These are phyloP conservation scores for Phalacrocorax brasilianus DNA, from an alignment of 2,113 vertebrate species.

Conservation along the genomic window DNA sequence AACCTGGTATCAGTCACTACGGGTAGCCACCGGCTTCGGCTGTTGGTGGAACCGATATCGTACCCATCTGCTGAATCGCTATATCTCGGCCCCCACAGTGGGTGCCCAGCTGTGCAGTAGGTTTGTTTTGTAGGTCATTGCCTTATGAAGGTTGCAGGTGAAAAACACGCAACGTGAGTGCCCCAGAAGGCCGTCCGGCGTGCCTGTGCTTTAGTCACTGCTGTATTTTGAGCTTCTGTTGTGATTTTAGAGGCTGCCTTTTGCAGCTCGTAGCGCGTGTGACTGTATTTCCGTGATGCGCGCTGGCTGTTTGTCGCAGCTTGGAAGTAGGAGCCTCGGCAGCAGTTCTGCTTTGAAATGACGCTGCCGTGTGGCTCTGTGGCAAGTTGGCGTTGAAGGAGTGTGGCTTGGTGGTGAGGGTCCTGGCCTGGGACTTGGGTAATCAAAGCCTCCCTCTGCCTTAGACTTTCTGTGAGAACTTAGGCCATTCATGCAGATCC, in stretches of 20 bases:
- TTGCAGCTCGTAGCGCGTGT: not conserved
- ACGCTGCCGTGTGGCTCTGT: not conserved
- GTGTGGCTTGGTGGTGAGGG: not conserved
- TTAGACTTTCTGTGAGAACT: not conserved
- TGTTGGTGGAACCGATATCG: not conserved
- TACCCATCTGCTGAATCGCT: not conserved
- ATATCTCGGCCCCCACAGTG: rapidly evolving
- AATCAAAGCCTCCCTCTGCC: not conserved
- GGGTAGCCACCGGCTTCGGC: not conserved
- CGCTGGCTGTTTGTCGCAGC: not conserved
- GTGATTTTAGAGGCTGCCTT: not conserved
- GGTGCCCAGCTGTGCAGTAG: not conserved
- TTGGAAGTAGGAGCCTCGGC: not conserved
- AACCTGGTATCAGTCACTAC: not conserved
- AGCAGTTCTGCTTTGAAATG: not conserved
- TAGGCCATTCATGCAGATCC: not conserved
- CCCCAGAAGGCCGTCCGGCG: not conserved
- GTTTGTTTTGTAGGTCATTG: not conserved
- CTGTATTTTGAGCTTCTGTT: not conserved
- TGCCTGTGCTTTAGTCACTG: not conserved
- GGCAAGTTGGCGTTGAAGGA: not conserved
- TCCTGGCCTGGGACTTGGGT: not conserved
- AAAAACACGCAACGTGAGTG: not conserved
- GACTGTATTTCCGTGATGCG: not conserved
- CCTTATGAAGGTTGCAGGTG: not conserved